Evolutionary conservation across 2,113 vertebrate genomes (phyloP).

Genomic region (Myiozetetes cayanensis): DNA sequence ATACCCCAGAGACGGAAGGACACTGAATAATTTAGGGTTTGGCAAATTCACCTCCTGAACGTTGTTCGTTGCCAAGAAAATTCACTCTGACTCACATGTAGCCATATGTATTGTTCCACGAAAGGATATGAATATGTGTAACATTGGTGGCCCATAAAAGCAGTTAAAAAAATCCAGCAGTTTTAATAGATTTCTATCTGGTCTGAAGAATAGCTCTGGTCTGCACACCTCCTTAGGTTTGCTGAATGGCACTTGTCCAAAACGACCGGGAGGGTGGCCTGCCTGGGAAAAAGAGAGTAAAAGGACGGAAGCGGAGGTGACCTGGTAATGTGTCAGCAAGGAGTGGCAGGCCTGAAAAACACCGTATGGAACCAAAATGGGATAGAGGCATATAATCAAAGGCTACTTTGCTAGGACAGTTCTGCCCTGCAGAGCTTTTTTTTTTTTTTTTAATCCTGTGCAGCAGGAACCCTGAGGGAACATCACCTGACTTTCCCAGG

Average conservation of each 20-base stretch:
- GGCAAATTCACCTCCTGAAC: neutral
- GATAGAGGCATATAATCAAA: neutral
- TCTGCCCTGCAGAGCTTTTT: neutral
- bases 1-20: neutral
- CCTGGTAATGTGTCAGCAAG: conserved; percentile 61
- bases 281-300: conserved; percentile 8
- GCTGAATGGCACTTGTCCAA: neutral
- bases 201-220: neutral
- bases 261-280: neutral
- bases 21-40: conserved; percentile 10
- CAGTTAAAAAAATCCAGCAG: neutral
- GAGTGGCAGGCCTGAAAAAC: conserved; percentile 45
- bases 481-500: neutral
- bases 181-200: neutral
- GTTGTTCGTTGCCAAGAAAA: conserved; percentile 13
- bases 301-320: conserved; percentile 45
- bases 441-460: neutral
- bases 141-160: neutral
- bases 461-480: neutral
- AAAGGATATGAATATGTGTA: conserved; percentile 32
- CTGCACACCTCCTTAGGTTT: neutral
- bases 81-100: conserved; percentile 46
- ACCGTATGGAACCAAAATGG: neutral
- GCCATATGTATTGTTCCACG: neutral
- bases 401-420: neutral